Conservation (phyloP, 2,888 invertebrate species). For the Mythimna lalbum region DNA sequence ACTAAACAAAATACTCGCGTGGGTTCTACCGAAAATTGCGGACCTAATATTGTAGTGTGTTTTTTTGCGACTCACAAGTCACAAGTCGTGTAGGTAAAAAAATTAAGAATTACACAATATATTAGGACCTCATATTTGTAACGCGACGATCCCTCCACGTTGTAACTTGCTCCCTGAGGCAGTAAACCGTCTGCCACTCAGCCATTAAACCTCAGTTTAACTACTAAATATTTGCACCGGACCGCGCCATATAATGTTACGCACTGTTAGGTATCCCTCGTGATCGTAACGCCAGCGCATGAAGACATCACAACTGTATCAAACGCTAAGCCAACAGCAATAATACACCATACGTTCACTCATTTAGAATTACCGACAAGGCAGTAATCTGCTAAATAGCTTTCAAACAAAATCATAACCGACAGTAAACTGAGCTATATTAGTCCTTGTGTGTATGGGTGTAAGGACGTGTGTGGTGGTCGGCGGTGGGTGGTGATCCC, state of each 20-base stretch:
- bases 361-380: slow-evolving; percentile 55
- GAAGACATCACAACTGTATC: slow-evolving; percentile 46
- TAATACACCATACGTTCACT: slow-evolving; percentile 40
- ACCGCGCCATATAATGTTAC: slow-evolving; percentile 18
- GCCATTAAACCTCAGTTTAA: slow-evolving; percentile 39
- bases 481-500: slow-evolving; percentile 34
- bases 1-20: no score
- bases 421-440: not conserved
- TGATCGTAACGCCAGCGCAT: not conserved
- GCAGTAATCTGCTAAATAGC: slow-evolving; percentile 60
- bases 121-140: not conserved
- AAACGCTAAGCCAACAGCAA: slow-evolving; percentile 44
- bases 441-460: not conserved
- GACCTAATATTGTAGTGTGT: no score
- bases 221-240: slow-evolving; percentile 22
- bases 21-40: no score
- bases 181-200: slow-evolving; percentile 25
- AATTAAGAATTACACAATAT: not conserved
- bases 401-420: slow-evolving; percentile 41
- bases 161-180: slow-evolving; percentile 21
- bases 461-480: slow-evolving; percentile 26
- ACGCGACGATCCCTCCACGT: not conserved
- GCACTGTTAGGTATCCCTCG: slow-evolving; percentile 17
- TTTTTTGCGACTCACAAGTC: no score
- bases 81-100: no score